Evolutionary conservation across 1,140 invertebrate species (phyloP).

Genomic region (Mercenaria mercenaria): DNA sequence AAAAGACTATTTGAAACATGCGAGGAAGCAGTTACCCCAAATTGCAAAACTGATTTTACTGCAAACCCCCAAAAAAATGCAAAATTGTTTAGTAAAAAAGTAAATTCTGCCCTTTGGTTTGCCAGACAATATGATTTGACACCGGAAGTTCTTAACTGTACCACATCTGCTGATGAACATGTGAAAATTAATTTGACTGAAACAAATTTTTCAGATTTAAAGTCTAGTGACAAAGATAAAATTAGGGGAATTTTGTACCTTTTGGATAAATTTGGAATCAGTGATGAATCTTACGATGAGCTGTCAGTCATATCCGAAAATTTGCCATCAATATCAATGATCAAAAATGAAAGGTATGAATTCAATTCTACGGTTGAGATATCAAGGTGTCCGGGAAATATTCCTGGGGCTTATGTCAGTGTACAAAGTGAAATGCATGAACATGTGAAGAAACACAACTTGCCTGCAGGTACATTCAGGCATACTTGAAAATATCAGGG

Average conservation of each 20-base stretch:
- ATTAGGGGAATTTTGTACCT: constrained; percentile 1
- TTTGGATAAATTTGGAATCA: constrained; percentile 26
- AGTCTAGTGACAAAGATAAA: background rate
- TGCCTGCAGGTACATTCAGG: background rate
- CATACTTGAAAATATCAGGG: background rate
- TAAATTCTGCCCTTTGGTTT: background rate
- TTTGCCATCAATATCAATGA: background rate
- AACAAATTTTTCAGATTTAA: background rate
- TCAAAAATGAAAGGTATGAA: background rate
- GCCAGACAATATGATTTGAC: background rate
- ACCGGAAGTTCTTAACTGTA: background rate
- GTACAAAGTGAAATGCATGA: background rate
- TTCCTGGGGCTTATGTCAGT: no score
- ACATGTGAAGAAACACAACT: background rate
- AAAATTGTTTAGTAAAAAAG: background rate
- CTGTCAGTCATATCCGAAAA: background rate
- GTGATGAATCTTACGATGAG: constrained; percentile 7
- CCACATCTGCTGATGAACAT: no score
- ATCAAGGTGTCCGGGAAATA: background rate
- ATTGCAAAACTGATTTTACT: background rate
- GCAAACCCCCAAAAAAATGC: background rate
- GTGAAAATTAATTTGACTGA: background rate
- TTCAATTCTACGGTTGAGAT: background rate
- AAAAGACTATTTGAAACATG: background rate
- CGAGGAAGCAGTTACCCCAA: background rate